These are phyloP conservation scores for Tamandua tetradactyla DNA, from an alignment of 2,797 vertebrate genomes.

Conservation along the genomic window DNA sequence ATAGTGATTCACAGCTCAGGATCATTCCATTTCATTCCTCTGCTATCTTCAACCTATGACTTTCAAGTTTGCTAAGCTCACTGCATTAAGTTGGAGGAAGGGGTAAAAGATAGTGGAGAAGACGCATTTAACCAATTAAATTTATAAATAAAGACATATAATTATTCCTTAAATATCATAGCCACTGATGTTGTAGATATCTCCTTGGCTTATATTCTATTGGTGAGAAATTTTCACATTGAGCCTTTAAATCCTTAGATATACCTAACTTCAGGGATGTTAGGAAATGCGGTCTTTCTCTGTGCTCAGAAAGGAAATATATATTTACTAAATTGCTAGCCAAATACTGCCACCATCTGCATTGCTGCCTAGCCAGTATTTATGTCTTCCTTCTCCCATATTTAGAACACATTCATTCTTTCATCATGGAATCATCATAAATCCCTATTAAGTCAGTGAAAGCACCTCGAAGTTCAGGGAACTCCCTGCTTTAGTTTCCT, in stretches of 20 bases:
- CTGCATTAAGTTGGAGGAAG: not conserved
- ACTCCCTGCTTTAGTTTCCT: no score
- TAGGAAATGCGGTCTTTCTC: not conserved
- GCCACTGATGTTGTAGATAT: not conserved
- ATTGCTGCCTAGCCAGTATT: no score
- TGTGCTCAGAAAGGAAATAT: not conserved
- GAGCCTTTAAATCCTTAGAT: no score
- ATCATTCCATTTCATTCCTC: not conserved
- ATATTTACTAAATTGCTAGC: not conserved
- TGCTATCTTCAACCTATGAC: not conserved
- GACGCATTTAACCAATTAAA: no score
- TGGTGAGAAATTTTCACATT: not conserved
- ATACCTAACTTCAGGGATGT: not conserved
- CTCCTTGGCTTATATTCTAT: not conserved
- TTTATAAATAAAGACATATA: not conserved
- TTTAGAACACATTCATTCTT: no score
- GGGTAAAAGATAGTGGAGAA: not conserved
- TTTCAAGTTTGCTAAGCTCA: not conserved
- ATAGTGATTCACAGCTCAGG: not conserved
- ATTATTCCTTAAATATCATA: not conserved
- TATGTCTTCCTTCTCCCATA: not conserved
- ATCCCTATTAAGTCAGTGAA: no score
- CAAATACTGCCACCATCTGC: not conserved
- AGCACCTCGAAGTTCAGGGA: no score
- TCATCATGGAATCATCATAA: no score